A percentile compares a stretch with the other conserved stretches of the same genome.
Evolutionary conservation across 2,888 invertebrate species (phyloP).

Genomic region (Apantesis nais): DNA sequence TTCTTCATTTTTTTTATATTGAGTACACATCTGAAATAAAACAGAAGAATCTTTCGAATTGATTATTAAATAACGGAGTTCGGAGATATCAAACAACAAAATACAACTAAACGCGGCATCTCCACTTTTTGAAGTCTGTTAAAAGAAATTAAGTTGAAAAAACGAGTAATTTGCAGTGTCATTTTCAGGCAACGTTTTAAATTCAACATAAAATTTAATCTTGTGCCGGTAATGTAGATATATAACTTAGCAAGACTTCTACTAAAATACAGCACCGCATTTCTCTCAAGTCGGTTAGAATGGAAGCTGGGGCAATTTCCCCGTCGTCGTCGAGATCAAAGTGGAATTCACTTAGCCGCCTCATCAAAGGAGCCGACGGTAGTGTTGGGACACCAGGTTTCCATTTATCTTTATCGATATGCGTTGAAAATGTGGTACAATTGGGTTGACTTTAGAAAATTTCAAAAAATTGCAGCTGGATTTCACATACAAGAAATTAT

Average conservation of each 20-base stretch:
- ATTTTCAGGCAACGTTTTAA: neutral
- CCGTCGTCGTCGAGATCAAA: slow-evolving; percentile 71
- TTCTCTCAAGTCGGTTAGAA: slow-evolving; percentile 28
- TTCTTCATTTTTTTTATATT: neutral
- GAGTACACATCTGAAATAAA: too few relatives aligned
- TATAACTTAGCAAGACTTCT: slow-evolving; percentile 11
- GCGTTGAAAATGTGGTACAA: neutral
- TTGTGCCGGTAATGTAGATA: neutral
- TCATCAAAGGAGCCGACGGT: slow-evolving; percentile 70
- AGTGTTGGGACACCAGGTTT: slow-evolving; percentile 46
- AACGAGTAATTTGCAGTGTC: neutral
- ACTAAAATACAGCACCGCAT: slow-evolving; percentile 26
- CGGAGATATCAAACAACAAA: too few relatives aligned
- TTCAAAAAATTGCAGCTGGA: neutral
- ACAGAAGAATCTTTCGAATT: too few relatives aligned
- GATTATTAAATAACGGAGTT: too few relatives aligned
- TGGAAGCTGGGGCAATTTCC: slow-evolving; percentile 70
- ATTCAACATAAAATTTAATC: neutral
- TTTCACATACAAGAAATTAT: neutral
- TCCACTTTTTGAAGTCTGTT: neutral
- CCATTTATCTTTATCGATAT: slow-evolving; percentile 34
- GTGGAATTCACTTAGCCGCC: slow-evolving; percentile 77
- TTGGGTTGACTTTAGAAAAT: too few relatives aligned
- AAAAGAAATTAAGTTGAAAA: neutral
- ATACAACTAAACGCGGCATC: neutral